Evolutionary conservation across 2,113 vertebrate species (phyloP), one percentile per base, ranked within the genome.

Genomic region (Labeo catla): DNA sequence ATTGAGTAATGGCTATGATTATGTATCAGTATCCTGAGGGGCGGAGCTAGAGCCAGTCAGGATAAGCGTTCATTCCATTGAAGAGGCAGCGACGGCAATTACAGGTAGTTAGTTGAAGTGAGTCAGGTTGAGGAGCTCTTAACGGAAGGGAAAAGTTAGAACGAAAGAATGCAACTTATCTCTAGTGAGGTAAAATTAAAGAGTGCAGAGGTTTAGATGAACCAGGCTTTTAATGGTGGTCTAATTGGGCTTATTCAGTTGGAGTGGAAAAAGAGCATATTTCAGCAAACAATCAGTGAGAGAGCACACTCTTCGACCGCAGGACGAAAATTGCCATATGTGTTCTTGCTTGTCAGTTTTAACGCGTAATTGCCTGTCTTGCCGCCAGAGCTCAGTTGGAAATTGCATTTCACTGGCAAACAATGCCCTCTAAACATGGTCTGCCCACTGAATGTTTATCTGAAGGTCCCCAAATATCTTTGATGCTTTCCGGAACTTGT

Each of bases 341-440:
- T 83, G 73, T 90, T 88, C 61, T 84, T 81, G 68, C 86, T 87
- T 88, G 89, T 88, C 87, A 88, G 86, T 83, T 87, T 76, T 81
- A 72, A 84, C 65, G 72, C 50, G 59, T 85, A 90, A 88, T 90
- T 90, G 83, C 80, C 84, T 86, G 85, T 90, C 89, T 90, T 87
- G 76, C 85, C 70, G 74, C 73, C 85, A 90, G 81, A 87, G 82
- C 89, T 83, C 79, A 36, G 87, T 83, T 83, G 81, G 57, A 83
- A 88, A 87, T 88, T 88, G 81, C 74, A 84, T 87, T 87, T 86
- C 61, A 13, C 86, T 88, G 61, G 68, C 80, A 90, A 76, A 83
- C 81, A 88, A 83, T 87, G 57, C 50, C 39, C 52, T 79, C 76
- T 84, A 89, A 89, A 78, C 57, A 76, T 59, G 68, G 57, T 66